Conservation (phyloP, 2,797 vertebrate species). For the Urosaurus nigricauda region DNA sequence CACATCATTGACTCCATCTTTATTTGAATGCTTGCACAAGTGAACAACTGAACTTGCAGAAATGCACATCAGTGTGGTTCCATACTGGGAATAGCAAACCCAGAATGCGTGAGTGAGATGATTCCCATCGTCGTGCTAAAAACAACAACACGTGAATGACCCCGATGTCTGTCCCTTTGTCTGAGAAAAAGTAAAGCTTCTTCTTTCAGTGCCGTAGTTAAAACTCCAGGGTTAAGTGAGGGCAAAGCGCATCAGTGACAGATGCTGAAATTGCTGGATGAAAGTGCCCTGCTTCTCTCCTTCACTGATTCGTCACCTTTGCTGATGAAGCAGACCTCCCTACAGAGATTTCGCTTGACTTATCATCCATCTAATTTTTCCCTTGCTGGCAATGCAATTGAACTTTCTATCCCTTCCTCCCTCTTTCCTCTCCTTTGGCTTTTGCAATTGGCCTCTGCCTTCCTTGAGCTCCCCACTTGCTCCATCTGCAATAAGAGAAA, state of each 20-base stretch:
- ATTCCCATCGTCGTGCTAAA: no score
- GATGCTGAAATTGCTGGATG: conserved; percentile 41
- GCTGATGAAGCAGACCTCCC: not conserved
- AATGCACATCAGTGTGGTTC: no score
- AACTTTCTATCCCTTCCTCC: conserved; percentile 14
- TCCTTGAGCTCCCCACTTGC: not conserved
- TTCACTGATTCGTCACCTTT: not conserved
- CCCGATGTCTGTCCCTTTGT: no score
- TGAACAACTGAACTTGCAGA: no score
- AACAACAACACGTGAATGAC: no score
- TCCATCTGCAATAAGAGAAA: not conserved
- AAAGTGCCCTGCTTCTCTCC: conserved; percentile 24
- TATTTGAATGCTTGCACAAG: no score
- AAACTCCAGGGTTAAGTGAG: conserved; percentile 53
- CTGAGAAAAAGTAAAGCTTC: not conserved
- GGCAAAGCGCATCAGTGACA: conserved; percentile 28
- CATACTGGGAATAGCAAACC: no score
- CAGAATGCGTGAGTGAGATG: no score
- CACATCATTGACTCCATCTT: no score
- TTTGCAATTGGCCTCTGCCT: not conserved
- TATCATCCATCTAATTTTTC: not conserved
- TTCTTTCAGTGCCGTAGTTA: not conserved
- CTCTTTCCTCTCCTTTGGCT: not conserved
- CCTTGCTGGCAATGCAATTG: no score
- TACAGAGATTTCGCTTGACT: fast-evolving